Evolutionary conservation across 2,113 vertebrate species (phyloP).

Genomic region (Chloropsis hardwickii): DNA sequence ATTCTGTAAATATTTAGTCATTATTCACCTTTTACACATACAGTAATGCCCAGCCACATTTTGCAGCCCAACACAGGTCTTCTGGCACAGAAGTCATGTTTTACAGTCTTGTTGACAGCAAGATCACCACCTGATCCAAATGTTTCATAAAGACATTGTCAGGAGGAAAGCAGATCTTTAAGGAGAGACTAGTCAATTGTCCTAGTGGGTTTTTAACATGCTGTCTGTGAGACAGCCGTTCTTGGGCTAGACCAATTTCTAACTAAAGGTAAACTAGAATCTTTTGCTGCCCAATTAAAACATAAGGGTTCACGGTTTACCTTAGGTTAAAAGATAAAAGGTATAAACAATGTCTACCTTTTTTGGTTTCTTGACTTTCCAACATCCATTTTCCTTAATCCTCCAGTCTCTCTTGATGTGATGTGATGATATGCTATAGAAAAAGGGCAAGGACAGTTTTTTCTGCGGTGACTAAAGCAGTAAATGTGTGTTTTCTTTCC

Average conservation of each 20-base stretch:
- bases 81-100: not conserved
- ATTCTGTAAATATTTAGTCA: not conserved
- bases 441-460: not conserved
- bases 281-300: not conserved
- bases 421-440: not conserved
- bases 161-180: not conserved
- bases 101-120: not conserved
- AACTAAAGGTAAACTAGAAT: not conserved
- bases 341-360: not conserved
- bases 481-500: not conserved
- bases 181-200: not conserved
- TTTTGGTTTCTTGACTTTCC: not conserved
- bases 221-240: not conserved
- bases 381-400: not conserved
- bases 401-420: not conserved
- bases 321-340: not conserved
- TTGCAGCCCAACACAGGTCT: not conserved
- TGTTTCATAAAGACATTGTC: not conserved
- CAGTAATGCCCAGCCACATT: not conserved
- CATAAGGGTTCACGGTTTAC: not conserved
- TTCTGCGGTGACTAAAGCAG: not conserved
- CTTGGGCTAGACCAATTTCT: not conserved
- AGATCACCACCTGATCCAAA: not conserved
- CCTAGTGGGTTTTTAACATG: not conserved
- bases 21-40: not conserved